Conservation (phyloP, 2,888 invertebrate genomes). For the Drosophila bunnanda region DNA sequence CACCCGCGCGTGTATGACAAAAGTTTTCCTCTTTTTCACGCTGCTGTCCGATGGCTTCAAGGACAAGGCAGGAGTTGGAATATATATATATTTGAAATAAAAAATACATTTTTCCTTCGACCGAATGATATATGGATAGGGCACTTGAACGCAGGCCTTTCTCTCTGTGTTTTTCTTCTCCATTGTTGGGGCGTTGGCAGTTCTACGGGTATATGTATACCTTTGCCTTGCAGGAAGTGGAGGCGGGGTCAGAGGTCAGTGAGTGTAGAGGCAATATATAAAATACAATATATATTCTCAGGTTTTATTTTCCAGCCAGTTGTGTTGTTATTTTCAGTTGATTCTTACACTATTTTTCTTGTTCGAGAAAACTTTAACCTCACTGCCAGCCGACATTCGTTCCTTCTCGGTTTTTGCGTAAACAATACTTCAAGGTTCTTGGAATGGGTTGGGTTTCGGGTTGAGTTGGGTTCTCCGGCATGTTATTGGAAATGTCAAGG, state of each 20-base stretch:
- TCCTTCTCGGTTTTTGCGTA: constrained; percentile 43
- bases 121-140: constrained; percentile 40
- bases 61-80: constrained; percentile 58
- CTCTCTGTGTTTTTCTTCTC: not conserved
- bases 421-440: constrained; percentile 64
- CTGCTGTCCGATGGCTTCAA: constrained; percentile 59
- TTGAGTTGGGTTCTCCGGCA: constrained; percentile 8
- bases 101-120: constrained; percentile 39
- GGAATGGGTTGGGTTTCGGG: not conserved
- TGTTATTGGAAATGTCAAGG: constrained; percentile 46
- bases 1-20: constrained; percentile 51
- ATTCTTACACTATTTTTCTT: constrained; percentile 42
- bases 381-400: not conserved
- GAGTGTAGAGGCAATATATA: constrained; percentile 35
- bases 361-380: constrained; percentile 26
- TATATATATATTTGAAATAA: constrained; percentile 26
- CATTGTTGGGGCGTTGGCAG: constrained; percentile 48
- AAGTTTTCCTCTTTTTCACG: constrained; percentile 58
- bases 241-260: not conserved
- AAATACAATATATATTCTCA: constrained; percentile 47
- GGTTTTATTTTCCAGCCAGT: constrained; percentile 38
- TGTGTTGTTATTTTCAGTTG: constrained; percentile 44
- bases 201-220: constrained; percentile 16
- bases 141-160: constrained; percentile 44
- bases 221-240: constrained; percentile 47